Evolutionary conservation across 2,888 invertebrate genomes (phyloP).

Genomic region (Lampropteryx suffumata): DNA sequence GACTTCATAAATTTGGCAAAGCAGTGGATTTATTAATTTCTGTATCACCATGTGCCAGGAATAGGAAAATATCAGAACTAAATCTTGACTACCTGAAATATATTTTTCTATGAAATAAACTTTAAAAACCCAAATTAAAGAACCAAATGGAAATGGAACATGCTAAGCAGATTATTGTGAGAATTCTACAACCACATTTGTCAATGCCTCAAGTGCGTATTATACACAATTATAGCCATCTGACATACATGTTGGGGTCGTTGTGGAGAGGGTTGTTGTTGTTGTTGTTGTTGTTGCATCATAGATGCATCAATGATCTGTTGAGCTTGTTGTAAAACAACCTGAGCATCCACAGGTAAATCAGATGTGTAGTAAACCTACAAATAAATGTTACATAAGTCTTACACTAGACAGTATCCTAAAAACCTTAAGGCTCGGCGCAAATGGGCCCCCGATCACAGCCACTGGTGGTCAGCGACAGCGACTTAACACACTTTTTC

Average conservation of each 20-base stretch:
- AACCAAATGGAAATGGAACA: slow-evolving; percentile 50
- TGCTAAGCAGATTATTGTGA: slow-evolving; percentile 60
- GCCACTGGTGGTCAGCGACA: no score
- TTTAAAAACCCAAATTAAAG: slow-evolving; percentile 35
- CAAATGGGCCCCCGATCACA: no score
- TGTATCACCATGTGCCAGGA: not conserved
- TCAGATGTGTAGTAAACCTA: slow-evolving; percentile 83
- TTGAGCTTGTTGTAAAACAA: slow-evolving; percentile 81
- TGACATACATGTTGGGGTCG: slow-evolving; percentile 82
- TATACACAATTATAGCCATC: slow-evolving; percentile 52
- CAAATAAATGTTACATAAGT: slow-evolving; percentile 65
- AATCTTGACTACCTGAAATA: not conserved
- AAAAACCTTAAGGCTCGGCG: no score
- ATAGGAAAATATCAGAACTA: not conserved
- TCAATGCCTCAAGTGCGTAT: slow-evolving; percentile 49
- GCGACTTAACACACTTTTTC: no score
- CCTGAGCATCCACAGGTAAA: slow-evolving; percentile 80
- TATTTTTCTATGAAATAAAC: slow-evolving; percentile 5
- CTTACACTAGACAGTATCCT: slow-evolving; percentile 21
- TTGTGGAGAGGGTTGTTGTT: slow-evolving; percentile 60
- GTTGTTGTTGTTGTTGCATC: slow-evolving; percentile 76
- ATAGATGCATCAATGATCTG: slow-evolving; percentile 82
- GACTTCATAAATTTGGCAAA: slow-evolving; percentile 3
- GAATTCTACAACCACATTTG: slow-evolving; percentile 47
- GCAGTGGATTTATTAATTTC: slow-evolving; percentile 5